Percentiles rank a stretch among this genome's conserved stretches.
These are phyloP conservation scores for Bombus terrestris DNA, from an alignment of 1,140 invertebrate species.

Conservation along the genomic window DNA sequence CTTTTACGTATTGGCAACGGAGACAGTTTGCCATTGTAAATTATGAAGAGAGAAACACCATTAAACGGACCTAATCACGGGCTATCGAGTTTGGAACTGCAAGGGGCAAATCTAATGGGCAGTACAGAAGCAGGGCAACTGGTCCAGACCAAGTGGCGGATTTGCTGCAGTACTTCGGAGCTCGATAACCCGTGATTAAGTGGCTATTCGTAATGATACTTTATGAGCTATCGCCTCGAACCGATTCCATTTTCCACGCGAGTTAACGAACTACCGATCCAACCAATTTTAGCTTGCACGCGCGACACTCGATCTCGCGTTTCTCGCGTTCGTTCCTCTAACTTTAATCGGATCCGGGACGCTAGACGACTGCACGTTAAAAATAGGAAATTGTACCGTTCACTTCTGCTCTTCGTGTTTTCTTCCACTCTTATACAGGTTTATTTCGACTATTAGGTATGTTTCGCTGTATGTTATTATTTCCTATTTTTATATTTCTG, in stretches of 20 bases:
- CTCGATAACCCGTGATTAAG: slow-evolving; percentile 60
- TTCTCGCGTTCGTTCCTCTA: background rate
- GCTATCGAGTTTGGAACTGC: slow-evolving; percentile 38
- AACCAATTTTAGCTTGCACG: slow-evolving; percentile 31
- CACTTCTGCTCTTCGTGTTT: background rate
- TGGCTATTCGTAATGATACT: slow-evolving; percentile 63
- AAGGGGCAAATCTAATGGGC: slow-evolving; percentile 47
- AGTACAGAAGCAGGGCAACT: slow-evolving; percentile 43
- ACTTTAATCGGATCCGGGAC: background rate
- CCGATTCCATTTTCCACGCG: slow-evolving; percentile 57
- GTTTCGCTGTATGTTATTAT: too few relatives aligned
- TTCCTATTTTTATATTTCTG: too few relatives aligned
- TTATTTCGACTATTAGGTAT: too few relatives aligned
- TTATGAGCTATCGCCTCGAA: slow-evolving; percentile 58
- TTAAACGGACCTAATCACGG: slow-evolving; percentile 51
- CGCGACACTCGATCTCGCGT: slow-evolving; percentile 1
- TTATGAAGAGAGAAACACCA: slow-evolving; percentile 29
- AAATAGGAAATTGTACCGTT: background rate
- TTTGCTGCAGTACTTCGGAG: slow-evolving; percentile 50
- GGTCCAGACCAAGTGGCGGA: slow-evolving; percentile 39
- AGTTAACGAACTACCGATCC: slow-evolving; percentile 55
- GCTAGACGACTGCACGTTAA: background rate
- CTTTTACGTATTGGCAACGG: background rate
- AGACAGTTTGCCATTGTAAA: slow-evolving; percentile 1
- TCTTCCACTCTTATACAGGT: too few relatives aligned